A percentile compares a stretch with the other conserved stretches of the same genome.
phyloP scores from a whole-genome alignment of 2,797 vertebrate genomes.

The Intellagama lesueurii region DNA sequence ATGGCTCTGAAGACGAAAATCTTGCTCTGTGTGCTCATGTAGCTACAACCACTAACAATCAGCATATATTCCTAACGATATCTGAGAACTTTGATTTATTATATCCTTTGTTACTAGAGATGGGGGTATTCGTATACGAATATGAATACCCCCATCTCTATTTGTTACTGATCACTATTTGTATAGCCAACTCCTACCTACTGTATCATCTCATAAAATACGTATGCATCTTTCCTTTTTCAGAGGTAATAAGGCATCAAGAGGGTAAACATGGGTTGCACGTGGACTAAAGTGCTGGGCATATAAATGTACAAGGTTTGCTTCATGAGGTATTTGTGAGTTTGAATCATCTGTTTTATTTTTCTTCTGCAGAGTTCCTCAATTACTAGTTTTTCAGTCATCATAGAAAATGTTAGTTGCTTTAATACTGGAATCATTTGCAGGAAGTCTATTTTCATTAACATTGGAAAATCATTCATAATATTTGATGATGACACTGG shows the following conservation, averaged over 20 bases:
- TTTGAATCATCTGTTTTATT: not conserved
- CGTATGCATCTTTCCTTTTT: not conserved
- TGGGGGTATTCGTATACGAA: no score
- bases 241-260: not conserved
- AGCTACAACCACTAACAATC: no score
- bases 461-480: conserved; percentile 84
- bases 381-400: conserved; percentile 84
- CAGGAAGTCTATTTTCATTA: conserved; percentile 89
- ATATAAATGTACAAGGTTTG: not conserved
- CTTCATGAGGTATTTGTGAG: not conserved
- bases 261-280: not conserved
- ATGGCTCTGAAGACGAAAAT: no score
- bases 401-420: conserved; percentile 90
- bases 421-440: conserved; percentile 90
- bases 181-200: not conserved
- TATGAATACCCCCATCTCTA: no score
- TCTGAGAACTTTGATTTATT: no score
- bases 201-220: not conserved
- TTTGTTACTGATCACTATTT: not conserved
- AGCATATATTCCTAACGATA: no score
- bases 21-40: no score
- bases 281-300: not conserved
- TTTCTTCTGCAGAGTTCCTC: conserved; percentile 81
- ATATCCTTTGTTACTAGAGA: no score
- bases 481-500: conserved; percentile 90